Percentiles rank a stretch among this genome's conserved stretches.
Evolutionary conservation across 1,140 invertebrate species (phyloP).

Genomic region (Pectinophora gossypiella): DNA sequence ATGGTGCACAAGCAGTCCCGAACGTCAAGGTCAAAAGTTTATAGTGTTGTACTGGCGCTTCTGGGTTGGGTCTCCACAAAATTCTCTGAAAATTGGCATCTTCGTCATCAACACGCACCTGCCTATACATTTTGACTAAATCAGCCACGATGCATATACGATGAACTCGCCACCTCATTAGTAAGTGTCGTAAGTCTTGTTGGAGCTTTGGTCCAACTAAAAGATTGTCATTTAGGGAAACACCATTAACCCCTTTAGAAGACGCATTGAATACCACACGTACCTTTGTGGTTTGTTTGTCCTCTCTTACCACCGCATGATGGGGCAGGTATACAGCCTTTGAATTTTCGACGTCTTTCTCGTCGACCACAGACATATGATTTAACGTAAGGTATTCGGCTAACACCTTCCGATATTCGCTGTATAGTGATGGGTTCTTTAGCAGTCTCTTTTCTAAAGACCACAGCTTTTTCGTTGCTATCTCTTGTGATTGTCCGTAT

Average conservation of each 20-base stretch:
- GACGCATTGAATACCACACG: constrained; percentile 53
- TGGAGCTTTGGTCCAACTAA: constrained; percentile 13
- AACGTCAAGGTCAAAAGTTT: constrained; percentile 27
- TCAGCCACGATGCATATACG: too few relatives aligned
- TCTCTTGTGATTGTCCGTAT: too few relatives aligned
- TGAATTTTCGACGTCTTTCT: too few relatives aligned
- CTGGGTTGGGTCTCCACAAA: constrained; percentile 29
- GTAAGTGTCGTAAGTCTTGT: constrained; percentile 36
- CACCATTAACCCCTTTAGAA: constrained; percentile 12
- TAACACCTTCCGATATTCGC: too few relatives aligned
- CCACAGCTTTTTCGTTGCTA: too few relatives aligned
- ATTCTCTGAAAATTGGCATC: constrained; percentile 38
- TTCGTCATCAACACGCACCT: constrained; percentile 23
- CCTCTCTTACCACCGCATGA: too few relatives aligned
- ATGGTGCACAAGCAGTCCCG: constrained; percentile 26
- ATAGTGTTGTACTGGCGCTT: not conserved
- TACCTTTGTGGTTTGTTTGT: constrained; percentile 32
- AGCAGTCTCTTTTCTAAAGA: too few relatives aligned
- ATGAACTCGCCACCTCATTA: constrained; percentile 44
- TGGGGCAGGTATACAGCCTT: too few relatives aligned
- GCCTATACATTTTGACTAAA: constrained; percentile 43
- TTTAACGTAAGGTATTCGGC: too few relatives aligned
- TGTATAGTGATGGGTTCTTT: too few relatives aligned
- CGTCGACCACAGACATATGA: too few relatives aligned
- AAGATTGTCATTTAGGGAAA: constrained; percentile 6